These are phyloP conservation scores for Gobius niger DNA, from an alignment of 2,113 vertebrate species.

Conservation along the genomic window DNA sequence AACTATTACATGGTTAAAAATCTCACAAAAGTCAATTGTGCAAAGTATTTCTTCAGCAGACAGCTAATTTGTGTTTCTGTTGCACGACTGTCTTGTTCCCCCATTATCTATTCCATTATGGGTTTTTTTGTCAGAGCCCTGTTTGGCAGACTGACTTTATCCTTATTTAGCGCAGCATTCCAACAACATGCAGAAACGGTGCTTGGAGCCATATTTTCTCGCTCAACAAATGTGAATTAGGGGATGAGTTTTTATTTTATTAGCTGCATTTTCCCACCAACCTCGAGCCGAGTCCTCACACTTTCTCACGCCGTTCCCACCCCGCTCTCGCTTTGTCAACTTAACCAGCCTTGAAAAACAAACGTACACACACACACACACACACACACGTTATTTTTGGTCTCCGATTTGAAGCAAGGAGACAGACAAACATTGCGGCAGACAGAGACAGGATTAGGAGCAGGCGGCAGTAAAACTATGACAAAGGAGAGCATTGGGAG, in stretches of 20 bases:
- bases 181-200: conserved; percentile 18
- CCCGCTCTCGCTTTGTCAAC: conserved; percentile 19
- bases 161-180: conserved; percentile 15
- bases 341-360: conserved; percentile 48
- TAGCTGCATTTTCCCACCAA: conserved; percentile 34
- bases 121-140: too few species aligned
- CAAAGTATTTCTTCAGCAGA: too few species aligned
- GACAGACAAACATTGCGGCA: conserved; percentile 8
- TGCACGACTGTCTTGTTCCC: too few species aligned
- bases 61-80: too few species aligned
- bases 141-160: conserved; percentile 4
- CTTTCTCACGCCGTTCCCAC: conserved; percentile 31
- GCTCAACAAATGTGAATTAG: conserved; percentile 58
- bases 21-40: too few species aligned
- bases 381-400: conserved; percentile 40
- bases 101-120: too few species aligned
- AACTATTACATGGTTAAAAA: too few species aligned
- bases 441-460: not conserved
- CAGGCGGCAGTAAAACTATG: conserved; percentile 34
- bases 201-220: conserved; percentile 41
- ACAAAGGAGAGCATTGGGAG: conserved; percentile 40
- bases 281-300: conserved; percentile 20
- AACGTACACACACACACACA: conserved; percentile 28
- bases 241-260: conserved; percentile 44
- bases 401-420: conserved; percentile 21